Evolutionary conservation across 2,888 invertebrate genomes (phyloP), one percentile per base, ranked within the genome.

Genomic region (Palloptera scutellata): DNA sequence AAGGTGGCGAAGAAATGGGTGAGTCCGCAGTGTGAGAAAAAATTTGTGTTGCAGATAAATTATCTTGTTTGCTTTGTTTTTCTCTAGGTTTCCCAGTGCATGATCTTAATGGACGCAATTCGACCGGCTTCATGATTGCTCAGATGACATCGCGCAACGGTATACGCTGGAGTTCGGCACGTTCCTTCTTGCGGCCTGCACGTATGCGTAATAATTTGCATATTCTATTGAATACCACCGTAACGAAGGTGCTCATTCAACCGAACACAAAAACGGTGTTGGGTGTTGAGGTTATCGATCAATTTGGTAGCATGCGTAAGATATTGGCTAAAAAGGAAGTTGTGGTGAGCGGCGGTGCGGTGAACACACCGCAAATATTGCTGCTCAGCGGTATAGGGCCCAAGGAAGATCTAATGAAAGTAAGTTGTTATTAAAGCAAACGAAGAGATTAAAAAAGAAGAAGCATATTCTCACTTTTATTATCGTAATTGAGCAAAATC

Each of bases 311-410:
- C 74, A 78, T 83, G 54, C 84, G 91, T 76, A 86, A 90, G 1
- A 91, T 92, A 1, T 86, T 89, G 72, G 95, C 93, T 0, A 89
- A 89, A 74, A 94, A 93, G 79, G 95, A 95, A 83, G 90, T 97
- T 0, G 92, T 97, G 43, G 74, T 75, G 74, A 88, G 89, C 71
- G 91, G 88, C 10, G 95, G 98, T 0, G 93, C 98, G 12, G 93
- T 98, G 1, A 97, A 95, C 74, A 94, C 97, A 0, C 97, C 98
- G 0, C 98, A 98, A 82, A 86, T 98, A 58, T 89, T 98, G 13
- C 88, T 97, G 78, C 88, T 96, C 53, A 96, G 96, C 73, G 98
- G 98, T 11, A 88, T 97, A 12, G 96, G 96, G 0, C 93, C 93
- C 42, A 88, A 88, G 1, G 89, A 89, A 0, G 92, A 95, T 15